Conservation (phyloP, 35 echinoderm and acorn worm species). For the Ptychodera flava region DNA sequence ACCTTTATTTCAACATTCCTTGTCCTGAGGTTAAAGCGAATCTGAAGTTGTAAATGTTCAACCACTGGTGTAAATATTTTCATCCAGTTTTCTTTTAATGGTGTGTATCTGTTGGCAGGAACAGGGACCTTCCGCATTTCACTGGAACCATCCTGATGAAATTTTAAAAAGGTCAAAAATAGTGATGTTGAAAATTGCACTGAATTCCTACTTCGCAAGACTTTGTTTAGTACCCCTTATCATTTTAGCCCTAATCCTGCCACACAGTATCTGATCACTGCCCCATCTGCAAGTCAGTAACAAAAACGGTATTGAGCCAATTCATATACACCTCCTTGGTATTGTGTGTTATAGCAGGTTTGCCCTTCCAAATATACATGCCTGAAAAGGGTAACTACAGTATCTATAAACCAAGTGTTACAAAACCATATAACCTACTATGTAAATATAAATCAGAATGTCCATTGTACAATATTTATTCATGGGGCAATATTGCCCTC, state of each 20-base stretch:
- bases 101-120: constrained; percentile 87
- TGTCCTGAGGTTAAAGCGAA: constrained; percentile 85
- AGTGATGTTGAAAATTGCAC: not conserved
- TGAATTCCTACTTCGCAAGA: not conserved
- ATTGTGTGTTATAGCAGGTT: no score
- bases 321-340: not conserved
- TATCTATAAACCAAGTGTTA: no score
- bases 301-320: not conserved
- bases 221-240: not conserved
- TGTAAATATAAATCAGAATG: no score
- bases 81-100: constrained; percentile 97
- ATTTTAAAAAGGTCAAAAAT: not conserved
- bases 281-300: not conserved
- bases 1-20: constrained; percentile 93
- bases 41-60: constrained; percentile 91
- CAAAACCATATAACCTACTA: no score
- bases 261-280: not conserved
- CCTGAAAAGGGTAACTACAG: no score
- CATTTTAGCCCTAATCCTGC: not conserved
- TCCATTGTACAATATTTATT: no score
- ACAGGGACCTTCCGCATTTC: constrained; percentile 83
- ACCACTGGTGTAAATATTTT: constrained; percentile 96
- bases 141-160: constrained; percentile 58
- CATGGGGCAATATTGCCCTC: no score
- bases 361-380: no score